phyloP scores from a whole-genome alignment of 30 jellyfish, hydroid and myxozoan species.

The Hydractinia echinata region DNA sequence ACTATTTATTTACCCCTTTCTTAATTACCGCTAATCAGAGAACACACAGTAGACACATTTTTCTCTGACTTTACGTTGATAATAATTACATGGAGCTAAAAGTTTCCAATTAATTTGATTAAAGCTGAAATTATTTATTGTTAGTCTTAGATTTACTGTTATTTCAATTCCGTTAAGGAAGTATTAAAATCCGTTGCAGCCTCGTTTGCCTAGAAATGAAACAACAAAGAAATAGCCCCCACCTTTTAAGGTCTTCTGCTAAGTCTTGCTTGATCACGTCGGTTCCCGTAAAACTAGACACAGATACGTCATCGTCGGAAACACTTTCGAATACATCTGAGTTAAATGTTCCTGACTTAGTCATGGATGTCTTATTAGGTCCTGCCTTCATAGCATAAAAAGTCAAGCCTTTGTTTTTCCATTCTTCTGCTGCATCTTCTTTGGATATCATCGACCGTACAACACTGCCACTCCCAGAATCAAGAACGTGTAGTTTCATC shows the following conservation, averaged over 20 bases:
- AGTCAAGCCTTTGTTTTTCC: constrained; percentile 73
- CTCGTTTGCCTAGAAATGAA: neutral
- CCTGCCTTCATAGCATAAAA: constrained; percentile 64
- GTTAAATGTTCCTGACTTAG: constrained; percentile 25
- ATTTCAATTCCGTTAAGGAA: no score
- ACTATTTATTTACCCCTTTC: no score
- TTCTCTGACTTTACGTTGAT: no score
- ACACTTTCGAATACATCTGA: constrained; percentile 1
- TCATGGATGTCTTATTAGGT: constrained; percentile 38
- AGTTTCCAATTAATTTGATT: no score
- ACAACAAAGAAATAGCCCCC: neutral
- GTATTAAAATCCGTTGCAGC: no score
- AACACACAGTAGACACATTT: no score
- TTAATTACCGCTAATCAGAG: no score
- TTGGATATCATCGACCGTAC: constrained; percentile 69
- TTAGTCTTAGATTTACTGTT: no score
- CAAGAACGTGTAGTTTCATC: constrained; percentile 46
- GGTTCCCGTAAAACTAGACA: constrained; percentile 81
- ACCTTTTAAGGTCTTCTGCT: constrained; percentile 76
- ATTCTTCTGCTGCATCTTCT: constrained; percentile 48
- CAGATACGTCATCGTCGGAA: constrained; percentile 85
- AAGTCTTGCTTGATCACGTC: constrained; percentile 65
- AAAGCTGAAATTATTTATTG: no score
- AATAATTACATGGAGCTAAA: no score
- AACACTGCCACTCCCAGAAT: constrained; percentile 88